These are phyloP conservation scores for Campylomormyrus numenius DNA, from an alignment of 2,113 vertebrate genomes.

Conservation along the genomic window DNA sequence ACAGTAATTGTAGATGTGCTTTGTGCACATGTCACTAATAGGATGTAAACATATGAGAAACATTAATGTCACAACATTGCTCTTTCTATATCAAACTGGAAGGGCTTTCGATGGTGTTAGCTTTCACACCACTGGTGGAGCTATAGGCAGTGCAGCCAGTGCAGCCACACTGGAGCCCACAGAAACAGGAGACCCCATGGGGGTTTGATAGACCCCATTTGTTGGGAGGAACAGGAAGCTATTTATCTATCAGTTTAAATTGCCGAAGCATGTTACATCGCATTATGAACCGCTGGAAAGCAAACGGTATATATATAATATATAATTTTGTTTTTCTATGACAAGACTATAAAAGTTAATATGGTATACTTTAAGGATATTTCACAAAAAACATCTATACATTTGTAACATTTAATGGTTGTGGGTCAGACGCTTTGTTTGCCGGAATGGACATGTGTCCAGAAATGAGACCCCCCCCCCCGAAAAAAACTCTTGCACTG, in stretches of 20 bases:
- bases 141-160: neutral
- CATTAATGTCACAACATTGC: neutral
- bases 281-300: neutral
- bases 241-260: neutral
- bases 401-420: neutral
- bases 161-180: neutral
- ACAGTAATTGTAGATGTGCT: neutral
- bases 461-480: neutral
- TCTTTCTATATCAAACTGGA: neutral
- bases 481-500: neutral
- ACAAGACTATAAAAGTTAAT: neutral
- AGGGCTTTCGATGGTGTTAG: neutral
- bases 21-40: neutral
- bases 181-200: neutral
- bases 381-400: neutral
- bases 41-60: neutral
- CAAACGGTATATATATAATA: neutral
- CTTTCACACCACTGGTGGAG: neutral
- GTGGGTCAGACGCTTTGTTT: neutral
- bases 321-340: neutral
- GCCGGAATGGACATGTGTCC: neutral
- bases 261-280: neutral
- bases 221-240: neutral
- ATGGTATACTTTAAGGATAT: neutral
- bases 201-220: neutral